These are phyloP conservation scores for Camponotus pennsylvanicus DNA, from an alignment of 1,140 invertebrate genomes.

Conservation along the genomic window DNA sequence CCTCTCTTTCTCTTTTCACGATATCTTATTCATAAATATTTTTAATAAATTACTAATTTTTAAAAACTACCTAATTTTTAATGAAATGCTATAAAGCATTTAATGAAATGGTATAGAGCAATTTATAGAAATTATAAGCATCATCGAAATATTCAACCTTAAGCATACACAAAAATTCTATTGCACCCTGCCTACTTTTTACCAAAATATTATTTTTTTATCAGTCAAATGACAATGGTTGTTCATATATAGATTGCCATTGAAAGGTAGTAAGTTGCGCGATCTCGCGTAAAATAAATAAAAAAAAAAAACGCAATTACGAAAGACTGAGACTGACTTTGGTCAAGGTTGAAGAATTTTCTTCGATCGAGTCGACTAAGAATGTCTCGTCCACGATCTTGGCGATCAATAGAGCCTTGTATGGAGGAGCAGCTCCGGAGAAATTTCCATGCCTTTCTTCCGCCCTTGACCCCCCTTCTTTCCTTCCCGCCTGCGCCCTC, in stretches of 20 bases:
- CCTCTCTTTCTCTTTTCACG: background rate
- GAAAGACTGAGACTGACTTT: background rate
- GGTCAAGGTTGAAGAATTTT: slow-evolving; percentile 33
- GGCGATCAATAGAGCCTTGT: slow-evolving; percentile 79
- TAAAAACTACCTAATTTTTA: no score
- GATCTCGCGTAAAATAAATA: background rate
- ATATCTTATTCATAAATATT: background rate
- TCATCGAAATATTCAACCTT: background rate
- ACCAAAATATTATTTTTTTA: slow-evolving; percentile 1
- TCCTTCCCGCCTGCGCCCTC: background rate
- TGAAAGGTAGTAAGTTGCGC: background rate
- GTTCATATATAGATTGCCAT: background rate
- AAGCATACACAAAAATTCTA: background rate
- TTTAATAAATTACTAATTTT: no score
- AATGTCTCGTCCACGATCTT: slow-evolving; percentile 74
- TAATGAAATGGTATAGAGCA: no score
- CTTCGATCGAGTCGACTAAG: background rate
- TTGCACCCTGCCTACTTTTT: background rate
- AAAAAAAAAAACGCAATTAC: slow-evolving; percentile 4
- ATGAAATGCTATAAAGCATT: no score
- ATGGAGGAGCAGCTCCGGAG: slow-evolving; percentile 38
- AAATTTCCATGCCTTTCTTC: slow-evolving; percentile 67
- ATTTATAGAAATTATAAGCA: background rate
- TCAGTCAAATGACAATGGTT: background rate
- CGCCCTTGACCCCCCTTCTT: slow-evolving; percentile 20